These are phyloP conservation scores for Acropora yongei DNA, from an alignment of 64 coral and sea anemone species.

Conservation along the genomic window DNA sequence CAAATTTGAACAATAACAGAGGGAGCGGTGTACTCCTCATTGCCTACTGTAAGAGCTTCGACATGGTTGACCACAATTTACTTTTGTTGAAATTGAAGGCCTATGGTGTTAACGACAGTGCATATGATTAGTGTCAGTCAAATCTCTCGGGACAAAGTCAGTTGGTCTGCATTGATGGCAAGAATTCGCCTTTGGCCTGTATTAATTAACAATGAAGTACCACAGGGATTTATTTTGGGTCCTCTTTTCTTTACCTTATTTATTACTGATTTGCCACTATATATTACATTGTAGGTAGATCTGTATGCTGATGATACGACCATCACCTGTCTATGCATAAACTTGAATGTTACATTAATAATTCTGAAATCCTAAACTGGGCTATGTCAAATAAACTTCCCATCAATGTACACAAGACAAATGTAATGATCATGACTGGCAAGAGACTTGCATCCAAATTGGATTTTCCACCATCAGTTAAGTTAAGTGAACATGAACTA, in stretches of 20 bases:
- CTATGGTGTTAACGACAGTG: conserved; percentile 19
- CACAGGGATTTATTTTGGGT: conserved; percentile 46
- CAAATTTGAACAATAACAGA: conserved; percentile 53
- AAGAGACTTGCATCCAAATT: not conserved
- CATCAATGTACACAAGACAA: conserved; percentile 10
- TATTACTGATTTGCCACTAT: conserved; percentile 47
- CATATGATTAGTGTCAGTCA: conserved; percentile 41
- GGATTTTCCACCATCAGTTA: too few relatives aligned
- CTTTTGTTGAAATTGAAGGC: conserved; percentile 27
- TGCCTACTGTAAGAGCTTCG: conserved; percentile 33
- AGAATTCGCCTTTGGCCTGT: conserved; percentile 32
- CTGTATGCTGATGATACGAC: conserved; percentile 37
- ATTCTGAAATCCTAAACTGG: conserved; percentile 3
- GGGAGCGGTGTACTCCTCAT: conserved; percentile 34
- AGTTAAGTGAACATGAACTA: too few relatives aligned
- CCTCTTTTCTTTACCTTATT: conserved; percentile 50
- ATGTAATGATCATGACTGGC: conserved; percentile 5
- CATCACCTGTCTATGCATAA: conserved; percentile 4
- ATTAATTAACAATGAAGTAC: conserved; percentile 22
- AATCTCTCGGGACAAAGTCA: conserved; percentile 20
- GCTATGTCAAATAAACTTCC: conserved; percentile 2
- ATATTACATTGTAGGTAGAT: conserved; percentile 11
- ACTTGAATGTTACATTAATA: not conserved
- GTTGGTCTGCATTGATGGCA: conserved; percentile 33
- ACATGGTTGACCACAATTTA: conserved; percentile 34